Percentiles rank a stretch among this genome's conserved stretches.
Conservation (phyloP, 2,113 vertebrate species). For the Oreocharis arfaki region DNA sequence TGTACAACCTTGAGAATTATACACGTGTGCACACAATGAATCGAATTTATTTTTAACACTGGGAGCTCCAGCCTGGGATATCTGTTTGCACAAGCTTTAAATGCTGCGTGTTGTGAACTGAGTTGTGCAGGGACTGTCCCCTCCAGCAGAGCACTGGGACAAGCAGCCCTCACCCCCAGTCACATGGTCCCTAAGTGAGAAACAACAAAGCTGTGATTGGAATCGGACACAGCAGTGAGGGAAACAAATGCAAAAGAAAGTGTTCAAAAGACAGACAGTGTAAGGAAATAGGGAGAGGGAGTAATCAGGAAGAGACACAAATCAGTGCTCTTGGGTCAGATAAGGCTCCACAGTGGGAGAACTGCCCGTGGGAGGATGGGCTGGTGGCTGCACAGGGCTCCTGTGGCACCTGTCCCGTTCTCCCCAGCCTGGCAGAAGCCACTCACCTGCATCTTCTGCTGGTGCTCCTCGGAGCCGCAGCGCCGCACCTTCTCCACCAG, state of each 20-base stretch:
- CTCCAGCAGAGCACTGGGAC: not conserved
- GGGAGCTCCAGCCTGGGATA: not conserved
- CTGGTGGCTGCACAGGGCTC: not conserved
- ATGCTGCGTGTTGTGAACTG: not conserved
- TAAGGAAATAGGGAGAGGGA: not conserved
- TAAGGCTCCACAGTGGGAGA: not conserved
- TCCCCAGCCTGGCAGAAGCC: not conserved
- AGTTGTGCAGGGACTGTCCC: too few relatives aligned
- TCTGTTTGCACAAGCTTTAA: not conserved
- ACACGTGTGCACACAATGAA: not conserved
- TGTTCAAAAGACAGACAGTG: not conserved
- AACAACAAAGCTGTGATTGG: not conserved
- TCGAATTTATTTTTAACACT: not conserved
- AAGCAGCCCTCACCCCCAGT: not conserved
- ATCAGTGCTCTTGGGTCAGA: fast-evolving
- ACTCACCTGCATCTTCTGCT: conserved; percentile 70
- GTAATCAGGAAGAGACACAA: not conserved
- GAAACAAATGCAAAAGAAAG: not conserved
- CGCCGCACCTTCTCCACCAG: conserved; percentile 83
- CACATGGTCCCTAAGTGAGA: fast-evolving
- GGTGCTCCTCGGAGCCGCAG: conserved; percentile 49
- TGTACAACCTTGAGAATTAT: not conserved
- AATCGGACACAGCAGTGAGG: not conserved
- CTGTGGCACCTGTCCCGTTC: fast-evolving
- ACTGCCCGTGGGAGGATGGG: fast-evolving